phyloP scores from a whole-genome alignment of 2,797 vertebrate genomes.

The Micromesistius poutassou region DNA sequence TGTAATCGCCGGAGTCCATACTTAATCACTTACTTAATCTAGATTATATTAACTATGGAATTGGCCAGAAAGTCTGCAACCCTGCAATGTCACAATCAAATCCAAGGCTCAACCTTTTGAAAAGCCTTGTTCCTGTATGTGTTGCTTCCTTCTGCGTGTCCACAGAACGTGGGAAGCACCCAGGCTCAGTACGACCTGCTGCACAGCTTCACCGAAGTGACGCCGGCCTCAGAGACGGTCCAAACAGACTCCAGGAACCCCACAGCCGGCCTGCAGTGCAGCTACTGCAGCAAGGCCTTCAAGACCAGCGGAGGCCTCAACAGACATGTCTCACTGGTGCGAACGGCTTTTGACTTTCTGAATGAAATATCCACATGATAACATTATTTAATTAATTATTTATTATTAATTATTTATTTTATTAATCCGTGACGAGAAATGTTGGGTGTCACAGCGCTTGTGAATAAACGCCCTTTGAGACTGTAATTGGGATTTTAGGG shows the following conservation, averaged over 20 bases:
- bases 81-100: slow-evolving; percentile 15
- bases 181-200: slow-evolving; percentile 79
- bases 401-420: no score
- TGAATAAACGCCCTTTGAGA: neutral
- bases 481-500: neutral
- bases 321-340: slow-evolving; percentile 83
- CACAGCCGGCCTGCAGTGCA: slow-evolving; percentile 74
- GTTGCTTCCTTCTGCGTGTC: slow-evolving; percentile 50
- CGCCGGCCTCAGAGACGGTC: slow-evolving; percentile 65
- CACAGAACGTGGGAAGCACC: slow-evolving; percentile 64
- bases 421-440: no score
- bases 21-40: neutral
- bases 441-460: neutral
- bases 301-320: slow-evolving; percentile 83
- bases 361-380: neutral
- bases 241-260: slow-evolving; percentile 60
- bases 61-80: neutral
- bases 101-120: slow-evolving; percentile 18
- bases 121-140: neutral
- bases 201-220: slow-evolving; percentile 75
- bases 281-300: slow-evolving; percentile 85
- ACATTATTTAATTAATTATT: neutral
- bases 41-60: neutral
- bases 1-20: neutral
- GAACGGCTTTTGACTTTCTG: slow-evolving; percentile 18